Base-by-base conservation (phyloP, 2,113 vertebrate genomes). In the Scomber scombrus region DNA sequence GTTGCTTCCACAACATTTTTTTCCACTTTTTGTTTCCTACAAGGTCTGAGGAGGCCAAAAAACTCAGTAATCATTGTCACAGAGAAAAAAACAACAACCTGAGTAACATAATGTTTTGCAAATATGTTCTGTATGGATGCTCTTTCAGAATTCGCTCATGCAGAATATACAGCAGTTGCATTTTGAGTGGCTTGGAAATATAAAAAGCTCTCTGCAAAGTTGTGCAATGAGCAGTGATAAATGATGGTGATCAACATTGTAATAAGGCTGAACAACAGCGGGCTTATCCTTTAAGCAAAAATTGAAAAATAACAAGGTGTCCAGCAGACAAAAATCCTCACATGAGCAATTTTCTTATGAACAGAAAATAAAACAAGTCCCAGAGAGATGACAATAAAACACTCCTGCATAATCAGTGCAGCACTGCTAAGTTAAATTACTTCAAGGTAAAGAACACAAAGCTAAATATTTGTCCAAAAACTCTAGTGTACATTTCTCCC, bases 241-340 rank as follows among this genome's bases (percentile, higher is more conserved):
- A 34, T 57, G 8, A 15, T 58, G 11, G 11, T 52, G 43, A 57
- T 18, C 43, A 3, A 3, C 43, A 11, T n/a, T 19, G 70, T 71
- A 74, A 57, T 81, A 78, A 56, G n/a, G 23, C 23, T 18, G 13
- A 64, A 57, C 71, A 71, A 31, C 54, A 34, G 63, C 14, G 69
- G 69, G 18, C 19, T 23, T 21, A 69, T 66, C 10, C 61, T 67
- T 60, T 34, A 46, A 56, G 60, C 52, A 11, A 61, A 79, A 84
- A 85, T 81, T 76, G 70, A 69, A 81, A 87, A 80, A 81, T 80
- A 85, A 85, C 85, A 70, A 87, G 67, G 43, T 76, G 60, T 66
- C 67, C 31, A 15, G 18, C 0, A 11, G 31, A 34, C 3, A 21
- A 52, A 77, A 23, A 50, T 23, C 43, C 60, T 61, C 18, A 14